Conservation (phyloP, 2,888 invertebrate species). For the Chromoteleia sp. region DNA sequence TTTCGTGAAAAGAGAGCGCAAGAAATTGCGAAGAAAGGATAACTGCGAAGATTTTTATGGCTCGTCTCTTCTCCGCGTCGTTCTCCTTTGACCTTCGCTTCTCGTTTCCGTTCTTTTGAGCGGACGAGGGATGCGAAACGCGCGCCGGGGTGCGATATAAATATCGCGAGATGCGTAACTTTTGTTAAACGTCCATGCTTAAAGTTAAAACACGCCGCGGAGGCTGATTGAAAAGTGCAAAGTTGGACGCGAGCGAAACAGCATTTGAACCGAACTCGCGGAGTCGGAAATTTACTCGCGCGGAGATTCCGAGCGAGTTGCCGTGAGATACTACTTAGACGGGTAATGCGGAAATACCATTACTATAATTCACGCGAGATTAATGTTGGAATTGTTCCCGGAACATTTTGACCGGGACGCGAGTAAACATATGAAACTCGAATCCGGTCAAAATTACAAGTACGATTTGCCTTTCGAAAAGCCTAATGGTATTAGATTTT, state of each 20-base stretch:
- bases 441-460: slow-evolving; percentile 24
- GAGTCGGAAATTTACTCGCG: slow-evolving; percentile 32
- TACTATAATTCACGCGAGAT: slow-evolving; percentile 66
- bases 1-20: slow-evolving; percentile 6
- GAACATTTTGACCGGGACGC: slow-evolving; percentile 27
- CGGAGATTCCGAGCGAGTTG: slow-evolving; percentile 29
- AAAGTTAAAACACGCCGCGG: slow-evolving; percentile 30
- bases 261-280: slow-evolving; percentile 31
- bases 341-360: slow-evolving; percentile 63
- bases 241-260: slow-evolving; percentile 39
- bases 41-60: slow-evolving; percentile 8
- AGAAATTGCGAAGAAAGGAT: neutral
- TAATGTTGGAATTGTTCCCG: slow-evolving; percentile 58
- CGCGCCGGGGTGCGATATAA: slow-evolving; percentile 24
- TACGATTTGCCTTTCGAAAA: neutral
- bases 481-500: slow-evolving; percentile 19
- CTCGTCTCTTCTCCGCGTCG: neutral
- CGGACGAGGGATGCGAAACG: neutral
- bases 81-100: neutral
- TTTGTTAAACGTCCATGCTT: slow-evolving; percentile 35
- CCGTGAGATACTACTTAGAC: slow-evolving; percentile 57
- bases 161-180: slow-evolving; percentile 31
- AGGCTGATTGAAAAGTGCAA: slow-evolving; percentile 58
- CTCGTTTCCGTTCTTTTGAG: slow-evolving; percentile 6
- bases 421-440: slow-evolving; percentile 43